These are phyloP conservation scores for Myotis planiceps DNA, from an alignment of 2,797 vertebrate species.

Conservation along the genomic window DNA sequence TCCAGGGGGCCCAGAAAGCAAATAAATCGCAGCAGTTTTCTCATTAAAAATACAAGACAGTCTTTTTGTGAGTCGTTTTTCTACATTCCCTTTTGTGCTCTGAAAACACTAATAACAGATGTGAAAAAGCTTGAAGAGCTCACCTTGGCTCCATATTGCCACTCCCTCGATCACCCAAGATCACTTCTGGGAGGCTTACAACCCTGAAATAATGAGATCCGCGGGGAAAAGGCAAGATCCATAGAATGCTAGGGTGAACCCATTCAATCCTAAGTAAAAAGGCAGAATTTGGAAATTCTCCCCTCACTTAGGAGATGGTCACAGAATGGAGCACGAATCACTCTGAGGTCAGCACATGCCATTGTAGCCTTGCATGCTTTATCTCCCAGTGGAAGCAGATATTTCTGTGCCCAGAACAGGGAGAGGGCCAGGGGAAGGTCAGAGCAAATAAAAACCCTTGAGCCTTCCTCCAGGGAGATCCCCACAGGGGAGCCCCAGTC, in stretches of 20 bases:
- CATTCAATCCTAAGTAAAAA: not conserved
- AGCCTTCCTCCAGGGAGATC: not conserved
- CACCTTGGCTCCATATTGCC: not conserved
- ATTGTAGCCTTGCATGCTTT: not conserved
- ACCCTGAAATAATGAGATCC: not conserved
- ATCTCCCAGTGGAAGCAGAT: not conserved
- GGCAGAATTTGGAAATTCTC: not conserved
- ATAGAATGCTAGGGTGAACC: not conserved
- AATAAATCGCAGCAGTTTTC: not conserved
- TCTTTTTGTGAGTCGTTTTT: too few relatives aligned
- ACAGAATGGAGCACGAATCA: not conserved
- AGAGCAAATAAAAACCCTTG: not conserved
- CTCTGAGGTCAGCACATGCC: not conserved
- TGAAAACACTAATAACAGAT: not conserved
- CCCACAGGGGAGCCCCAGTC: not conserved
- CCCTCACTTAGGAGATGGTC: not conserved
- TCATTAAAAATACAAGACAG: not conserved
- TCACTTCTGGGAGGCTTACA: not conserved
- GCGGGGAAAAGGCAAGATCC: not conserved
- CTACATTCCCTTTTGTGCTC: not conserved
- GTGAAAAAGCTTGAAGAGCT: not conserved
- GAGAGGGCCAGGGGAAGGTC: not conserved
- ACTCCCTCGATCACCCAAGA: not conserved
- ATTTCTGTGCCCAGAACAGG: not conserved
- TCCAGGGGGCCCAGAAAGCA: not conserved